These are phyloP conservation scores for Mus spicilegus DNA, from an alignment of 2,113 vertebrate genomes.

Conservation along the genomic window DNA sequence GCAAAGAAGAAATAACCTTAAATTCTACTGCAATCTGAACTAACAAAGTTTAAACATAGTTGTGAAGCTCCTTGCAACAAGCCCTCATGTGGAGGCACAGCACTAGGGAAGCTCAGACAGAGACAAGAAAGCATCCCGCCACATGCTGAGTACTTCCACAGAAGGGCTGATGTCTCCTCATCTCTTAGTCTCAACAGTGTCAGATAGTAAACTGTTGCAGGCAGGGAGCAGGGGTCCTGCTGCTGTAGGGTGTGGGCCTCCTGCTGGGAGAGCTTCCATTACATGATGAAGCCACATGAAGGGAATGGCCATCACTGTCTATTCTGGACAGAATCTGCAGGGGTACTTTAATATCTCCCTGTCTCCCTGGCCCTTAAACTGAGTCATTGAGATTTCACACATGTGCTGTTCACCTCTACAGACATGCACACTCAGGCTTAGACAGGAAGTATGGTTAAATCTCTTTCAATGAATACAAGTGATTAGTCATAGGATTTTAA, in stretches of 20 bases:
- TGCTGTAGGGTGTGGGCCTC: background rate
- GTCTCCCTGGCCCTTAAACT: background rate
- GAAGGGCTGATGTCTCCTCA: background rate
- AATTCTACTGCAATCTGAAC: background rate
- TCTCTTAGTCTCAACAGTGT: too few species aligned
- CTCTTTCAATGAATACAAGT: background rate
- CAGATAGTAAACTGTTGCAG: background rate
- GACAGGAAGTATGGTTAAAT: conserved; percentile 6
- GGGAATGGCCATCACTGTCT: background rate
- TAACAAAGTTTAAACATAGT: background rate
- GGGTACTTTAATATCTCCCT: background rate
- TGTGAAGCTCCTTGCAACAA: background rate
- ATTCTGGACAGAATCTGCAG: background rate
- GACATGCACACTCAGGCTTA: background rate
- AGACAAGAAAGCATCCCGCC: background rate
- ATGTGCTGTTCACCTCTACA: background rate
- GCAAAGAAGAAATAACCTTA: background rate
- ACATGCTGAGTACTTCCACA: background rate
- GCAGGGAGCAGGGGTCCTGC: background rate
- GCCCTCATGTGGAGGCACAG: background rate
- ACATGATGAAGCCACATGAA: background rate
- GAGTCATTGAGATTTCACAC: background rate
- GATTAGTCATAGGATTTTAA: background rate
- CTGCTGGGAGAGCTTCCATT: background rate
- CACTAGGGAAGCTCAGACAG: background rate